Evolutionary conservation across 1,140 invertebrate genomes (phyloP), one percentile per base, ranked within the genome.

Genomic region (Drosophila punjabiensis): DNA sequence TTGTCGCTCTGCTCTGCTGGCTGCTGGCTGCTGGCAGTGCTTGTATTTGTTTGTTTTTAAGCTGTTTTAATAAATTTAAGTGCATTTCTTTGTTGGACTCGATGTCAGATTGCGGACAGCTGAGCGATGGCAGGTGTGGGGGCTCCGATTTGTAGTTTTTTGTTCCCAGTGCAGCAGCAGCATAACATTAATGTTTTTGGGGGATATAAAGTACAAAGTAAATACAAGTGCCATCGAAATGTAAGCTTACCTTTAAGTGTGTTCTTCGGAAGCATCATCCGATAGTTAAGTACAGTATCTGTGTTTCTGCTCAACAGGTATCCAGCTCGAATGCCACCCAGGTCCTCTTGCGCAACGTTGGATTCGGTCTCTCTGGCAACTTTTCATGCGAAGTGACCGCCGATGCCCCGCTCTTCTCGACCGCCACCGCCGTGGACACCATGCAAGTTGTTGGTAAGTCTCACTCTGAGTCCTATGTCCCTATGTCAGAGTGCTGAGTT

Each of bases 341-440:
- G 93, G 96, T 98, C 52, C 94, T 96, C 32, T 94, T 98, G 39
- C 94, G 94, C 64, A 95, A 96, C 62, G 95, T 97, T 74, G 96
- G 96, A 63, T 96, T 97, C 64, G 95, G 94, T 43, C 93, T 97
- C 33, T 95, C 96, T 41, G 97, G 97, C 18, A 96, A 96, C 93
- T 97, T 97, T 93, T 96, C 95, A 83, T 98, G 97, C 89, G 97
- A 98, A 94, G 96, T 98, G 58, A 97, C 97, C 5, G 96, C 96
- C 8, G 97, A 97, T 81, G 95, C 95, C 14, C 96, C 96, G 9
- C 95, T 95, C 35, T 97, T 97, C 90, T 95, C 95, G 14, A 97
- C 96, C 2, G 94, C 95, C 70, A 94, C 94, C 16, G 95, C 94
- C 52, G 93, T 94, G 45, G 95, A 95, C 81, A 94, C 95, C 66